Percentiles rank a stretch among this genome's conserved stretches.
These are phyloP conservation scores for Archilochus colubris DNA, from an alignment of 2,113 vertebrate genomes.

Conservation along the genomic window DNA sequence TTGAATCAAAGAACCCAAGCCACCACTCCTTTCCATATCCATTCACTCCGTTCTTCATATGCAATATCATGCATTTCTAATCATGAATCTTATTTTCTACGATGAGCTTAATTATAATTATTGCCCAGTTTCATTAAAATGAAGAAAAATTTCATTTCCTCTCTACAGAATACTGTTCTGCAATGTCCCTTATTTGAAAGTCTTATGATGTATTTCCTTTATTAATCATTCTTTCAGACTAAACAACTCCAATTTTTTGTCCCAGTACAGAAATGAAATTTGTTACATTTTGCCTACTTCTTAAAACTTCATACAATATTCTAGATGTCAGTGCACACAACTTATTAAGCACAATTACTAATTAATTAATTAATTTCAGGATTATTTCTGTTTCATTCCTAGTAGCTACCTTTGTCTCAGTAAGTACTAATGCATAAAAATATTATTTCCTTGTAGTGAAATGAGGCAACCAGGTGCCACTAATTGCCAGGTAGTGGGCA, in stretches of 20 bases:
- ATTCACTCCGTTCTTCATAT: neutral
- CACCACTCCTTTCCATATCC: neutral
- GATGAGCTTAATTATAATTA: neutral
- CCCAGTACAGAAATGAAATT: neutral
- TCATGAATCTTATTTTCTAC: neutral
- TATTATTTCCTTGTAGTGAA: neutral
- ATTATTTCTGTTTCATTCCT: neutral
- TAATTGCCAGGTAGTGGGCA: too few species aligned
- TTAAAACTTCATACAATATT: neutral
- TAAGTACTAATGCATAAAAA: neutral
- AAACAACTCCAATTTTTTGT: neutral
- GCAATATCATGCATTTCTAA: neutral
- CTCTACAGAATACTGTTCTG: neutral
- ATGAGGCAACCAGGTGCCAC: too few species aligned
- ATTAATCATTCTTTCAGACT: neutral
- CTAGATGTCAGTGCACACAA: neutral
- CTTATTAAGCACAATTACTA: neutral
- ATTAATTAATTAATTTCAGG: neutral
- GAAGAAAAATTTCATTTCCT: neutral
- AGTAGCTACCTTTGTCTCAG: neutral
- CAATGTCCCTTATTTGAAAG: neutral
- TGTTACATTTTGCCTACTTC: neutral
- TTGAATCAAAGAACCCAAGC: neutral
- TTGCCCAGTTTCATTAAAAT: neutral
- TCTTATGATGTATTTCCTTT: neutral